Base-by-base conservation (phyloP, 2,888 invertebrate genomes). In the Nomada ruficornis region DNA sequence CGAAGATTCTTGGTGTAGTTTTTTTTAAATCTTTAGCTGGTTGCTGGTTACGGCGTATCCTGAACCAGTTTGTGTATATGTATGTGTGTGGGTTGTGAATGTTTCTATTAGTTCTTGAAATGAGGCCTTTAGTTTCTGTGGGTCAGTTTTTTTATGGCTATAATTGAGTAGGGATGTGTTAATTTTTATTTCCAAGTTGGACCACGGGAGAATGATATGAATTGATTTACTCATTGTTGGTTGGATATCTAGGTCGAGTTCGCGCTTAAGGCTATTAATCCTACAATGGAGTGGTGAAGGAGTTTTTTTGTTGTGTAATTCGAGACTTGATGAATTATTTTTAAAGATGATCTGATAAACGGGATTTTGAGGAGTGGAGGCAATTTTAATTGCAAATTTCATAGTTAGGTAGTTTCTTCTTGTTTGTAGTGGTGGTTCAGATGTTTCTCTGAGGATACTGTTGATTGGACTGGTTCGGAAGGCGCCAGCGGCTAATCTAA, bases 361-460 rank as follows among this genome's bases (percentile, higher is more conserved):
- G 26, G 26, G 26, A 26, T 26, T 26, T 26, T 26, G 26, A 26
- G 26, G 26, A 26, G 26, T 26, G 26, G 26, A 26, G 26, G 26
- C 26, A 26, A 26, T 26, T 26, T 26, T 26, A 26, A 18, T 26
- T 36, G 54, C 57, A 23, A 44, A 20, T 57, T 69, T 57, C 3
- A 55, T 26, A 7, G 23, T 44, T 42, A 69, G 36, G 44, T 26
- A 18, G 57, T 69, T 55, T 18, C 44, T 36, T 69, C 18, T 20
- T 10, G 26, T 42, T 4, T 11, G 18, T 23, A 57, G n/a, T 2
- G 44, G 42, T 2, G 69, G 57, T 47, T 69, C 47, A 11, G 10
- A 44, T 23, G 57, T 20, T 57, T 69, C 57, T 1, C 44, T 57
- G 4, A 69, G 44, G 42, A 69, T 69, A 7, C 57, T 15, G 18